A percentile compares a stretch with the other conserved stretches of the same genome.
Conservation (phyloP, 2,888 invertebrate species). For the Sericinus montela region DNA sequence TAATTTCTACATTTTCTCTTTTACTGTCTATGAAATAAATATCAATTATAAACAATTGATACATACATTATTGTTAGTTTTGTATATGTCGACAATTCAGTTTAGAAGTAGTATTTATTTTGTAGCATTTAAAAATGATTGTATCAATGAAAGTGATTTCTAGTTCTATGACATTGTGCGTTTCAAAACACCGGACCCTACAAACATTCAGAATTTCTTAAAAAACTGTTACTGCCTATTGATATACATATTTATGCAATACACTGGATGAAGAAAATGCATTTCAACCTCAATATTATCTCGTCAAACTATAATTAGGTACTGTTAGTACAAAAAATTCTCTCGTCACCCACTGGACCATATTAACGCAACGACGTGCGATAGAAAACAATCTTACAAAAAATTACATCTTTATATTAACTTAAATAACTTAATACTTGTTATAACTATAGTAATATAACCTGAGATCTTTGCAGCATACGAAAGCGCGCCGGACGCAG, state of each 20-base stretch:
- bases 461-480: constrained; percentile 75
- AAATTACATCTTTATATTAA: constrained; percentile 75
- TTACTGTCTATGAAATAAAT: constrained; percentile 75
- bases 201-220: constrained; percentile 75
- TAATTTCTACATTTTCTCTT: constrained; percentile 73
- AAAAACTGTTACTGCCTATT: constrained; percentile 69
- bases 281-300: constrained; percentile 50
- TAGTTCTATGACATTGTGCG: constrained; percentile 78
- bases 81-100: constrained; percentile 69
- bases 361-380: constrained; percentile 46
- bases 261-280: constrained; percentile 75
- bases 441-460: constrained; percentile 76
- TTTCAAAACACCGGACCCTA: constrained; percentile 77
- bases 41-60: constrained; percentile 78
- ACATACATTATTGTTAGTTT: constrained; percentile 68
- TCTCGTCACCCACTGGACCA: constrained; percentile 56
- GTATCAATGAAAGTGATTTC: constrained; percentile 68
- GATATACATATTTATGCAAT: constrained; percentile 71
- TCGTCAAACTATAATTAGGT: constrained; percentile 40
- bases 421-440: constrained; percentile 80
- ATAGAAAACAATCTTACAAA: constrained; percentile 74
- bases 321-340: constrained; percentile 49
- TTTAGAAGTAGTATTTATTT: constrained; percentile 64
- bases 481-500: constrained; percentile 30
- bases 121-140: constrained; percentile 52